These are phyloP conservation scores for Caretta caretta DNA, from an alignment of 2,113 vertebrate species.

Conservation along the genomic window DNA sequence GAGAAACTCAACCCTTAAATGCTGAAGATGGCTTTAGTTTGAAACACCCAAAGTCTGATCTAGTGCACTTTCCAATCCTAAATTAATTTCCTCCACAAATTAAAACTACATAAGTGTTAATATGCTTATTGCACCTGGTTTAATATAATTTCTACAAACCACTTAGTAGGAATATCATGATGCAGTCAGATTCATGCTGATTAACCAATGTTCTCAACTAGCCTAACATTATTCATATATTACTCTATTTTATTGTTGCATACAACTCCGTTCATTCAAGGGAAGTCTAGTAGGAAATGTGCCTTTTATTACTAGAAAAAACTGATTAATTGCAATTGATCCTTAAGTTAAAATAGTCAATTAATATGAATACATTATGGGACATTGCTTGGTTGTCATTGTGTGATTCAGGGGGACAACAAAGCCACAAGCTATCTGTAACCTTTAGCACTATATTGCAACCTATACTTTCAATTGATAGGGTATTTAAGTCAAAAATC, in stretches of 20 bases:
- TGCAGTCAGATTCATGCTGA: neutral
- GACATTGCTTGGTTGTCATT: neutral
- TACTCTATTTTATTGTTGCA: neutral
- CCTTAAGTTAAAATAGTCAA: neutral
- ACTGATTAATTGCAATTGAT: neutral
- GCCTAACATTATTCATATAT: neutral
- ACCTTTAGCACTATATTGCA: no score
- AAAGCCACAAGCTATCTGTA: neutral
- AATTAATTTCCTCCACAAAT: neutral
- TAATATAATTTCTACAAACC: neutral
- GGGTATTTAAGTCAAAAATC: neutral
- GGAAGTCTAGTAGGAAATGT: neutral
- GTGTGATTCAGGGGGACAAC: neutral
- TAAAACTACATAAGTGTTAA: neutral
- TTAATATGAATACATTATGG: no score
- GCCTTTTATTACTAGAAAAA: neutral
- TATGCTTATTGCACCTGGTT: neutral
- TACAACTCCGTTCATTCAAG: neutral
- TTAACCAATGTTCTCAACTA: neutral
- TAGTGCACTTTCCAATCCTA: neutral
- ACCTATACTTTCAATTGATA: neutral
- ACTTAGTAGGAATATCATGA: neutral
- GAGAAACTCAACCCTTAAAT: neutral
- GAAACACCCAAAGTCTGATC: neutral
- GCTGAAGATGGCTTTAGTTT: neutral